Conservation (phyloP, 2,113 vertebrate species). For the Dicrurus megarhynchus region DNA sequence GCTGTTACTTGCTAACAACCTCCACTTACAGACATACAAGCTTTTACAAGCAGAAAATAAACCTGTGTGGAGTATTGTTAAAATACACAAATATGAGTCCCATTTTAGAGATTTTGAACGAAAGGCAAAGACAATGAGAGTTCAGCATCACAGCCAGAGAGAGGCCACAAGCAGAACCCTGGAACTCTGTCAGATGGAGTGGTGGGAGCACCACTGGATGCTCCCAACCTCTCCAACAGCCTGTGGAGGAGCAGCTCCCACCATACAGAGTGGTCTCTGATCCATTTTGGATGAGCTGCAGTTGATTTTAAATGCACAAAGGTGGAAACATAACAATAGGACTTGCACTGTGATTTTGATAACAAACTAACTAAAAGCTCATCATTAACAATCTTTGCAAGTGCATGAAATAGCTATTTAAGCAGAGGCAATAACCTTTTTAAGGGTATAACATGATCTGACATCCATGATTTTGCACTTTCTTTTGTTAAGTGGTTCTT, state of each 20-base stretch:
- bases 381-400: neutral
- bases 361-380: neutral
- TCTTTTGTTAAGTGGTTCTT: neutral
- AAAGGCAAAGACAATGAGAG: neutral
- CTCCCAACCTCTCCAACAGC: fast-evolving
- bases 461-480: neutral
- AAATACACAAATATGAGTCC: neutral
- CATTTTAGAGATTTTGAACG: neutral
- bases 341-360: neutral
- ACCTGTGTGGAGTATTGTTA: neutral
- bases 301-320: neutral
- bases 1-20: neutral
- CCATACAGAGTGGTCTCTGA: neutral
- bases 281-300: neutral
- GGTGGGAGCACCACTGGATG: neutral
- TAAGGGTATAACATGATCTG: neutral
- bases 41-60: neutral
- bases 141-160: neutral
- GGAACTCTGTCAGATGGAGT: fast-evolving
- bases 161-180: neutral
- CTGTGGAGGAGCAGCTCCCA: fast-evolving
- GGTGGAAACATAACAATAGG: neutral
- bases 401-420: neutral
- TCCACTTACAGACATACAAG: fast-evolving
- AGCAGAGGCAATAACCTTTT: neutral